Percentiles rank a stretch among this genome's conserved stretches.
phyloP scores from a whole-genome alignment of 2,113 vertebrate genomes.

The Hypanus sabinus region DNA sequence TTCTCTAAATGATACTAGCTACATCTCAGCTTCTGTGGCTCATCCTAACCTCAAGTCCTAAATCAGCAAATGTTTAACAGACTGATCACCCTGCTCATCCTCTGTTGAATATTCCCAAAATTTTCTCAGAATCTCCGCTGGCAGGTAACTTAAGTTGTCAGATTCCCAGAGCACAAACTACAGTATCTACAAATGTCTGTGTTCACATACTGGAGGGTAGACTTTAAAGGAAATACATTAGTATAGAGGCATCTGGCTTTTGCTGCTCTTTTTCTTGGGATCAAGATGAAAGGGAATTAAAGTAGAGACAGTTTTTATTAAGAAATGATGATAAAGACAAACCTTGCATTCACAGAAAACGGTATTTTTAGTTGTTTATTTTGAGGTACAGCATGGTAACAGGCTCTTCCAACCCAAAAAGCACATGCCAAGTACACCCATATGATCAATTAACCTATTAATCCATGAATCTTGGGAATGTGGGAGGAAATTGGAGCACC shows the following conservation, averaged over 20 bases:
- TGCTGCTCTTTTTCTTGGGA: neutral
- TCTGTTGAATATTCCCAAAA: neutral
- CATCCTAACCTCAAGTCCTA: neutral
- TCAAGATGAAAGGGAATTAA: neutral
- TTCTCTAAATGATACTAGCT: neutral
- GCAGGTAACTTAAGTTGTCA: too few relatives aligned
- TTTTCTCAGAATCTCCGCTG: neutral
- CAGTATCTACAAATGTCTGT: neutral
- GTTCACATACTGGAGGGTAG: neutral
- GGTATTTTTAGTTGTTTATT: too few relatives aligned
- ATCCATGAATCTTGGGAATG: too few relatives aligned
- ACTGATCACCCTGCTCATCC: neutral
- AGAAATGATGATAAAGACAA: neutral
- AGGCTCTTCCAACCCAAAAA: too few relatives aligned
- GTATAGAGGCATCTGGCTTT: neutral
- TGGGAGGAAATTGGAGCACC: too few relatives aligned
- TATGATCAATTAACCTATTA: too few relatives aligned
- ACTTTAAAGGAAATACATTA: neutral
- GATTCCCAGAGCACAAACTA: neutral
- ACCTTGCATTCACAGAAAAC: too few relatives aligned
- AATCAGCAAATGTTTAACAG: neutral
- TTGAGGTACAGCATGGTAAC: too few relatives aligned
- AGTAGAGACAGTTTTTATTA: neutral
- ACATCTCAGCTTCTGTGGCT: neutral
- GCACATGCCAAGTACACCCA: too few relatives aligned